Evolutionary conservation across 2,888 invertebrate genomes (phyloP).

Genomic region (Eilema griseolum): DNA sequence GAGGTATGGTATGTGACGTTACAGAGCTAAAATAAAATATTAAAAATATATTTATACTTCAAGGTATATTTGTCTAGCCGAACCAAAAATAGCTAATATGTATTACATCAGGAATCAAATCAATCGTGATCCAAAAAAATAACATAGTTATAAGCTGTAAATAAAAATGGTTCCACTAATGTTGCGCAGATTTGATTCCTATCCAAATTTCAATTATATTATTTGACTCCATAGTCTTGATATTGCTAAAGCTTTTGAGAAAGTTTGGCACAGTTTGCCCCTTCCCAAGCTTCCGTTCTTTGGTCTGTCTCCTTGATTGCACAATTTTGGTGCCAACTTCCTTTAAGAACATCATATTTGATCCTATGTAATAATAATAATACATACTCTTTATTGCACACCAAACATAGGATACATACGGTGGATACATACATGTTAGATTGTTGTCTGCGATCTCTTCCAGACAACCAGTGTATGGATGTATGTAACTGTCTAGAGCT

Average conservation of each 20-base stretch:
- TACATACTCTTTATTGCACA: too few relatives aligned
- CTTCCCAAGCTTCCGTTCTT: background rate
- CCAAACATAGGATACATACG: too few relatives aligned
- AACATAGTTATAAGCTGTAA: conserved; percentile 10
- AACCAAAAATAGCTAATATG: conserved; percentile 3
- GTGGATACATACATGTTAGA: too few relatives aligned
- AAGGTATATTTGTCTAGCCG: background rate
- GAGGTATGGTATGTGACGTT: too few relatives aligned
- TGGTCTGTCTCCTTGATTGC: background rate
- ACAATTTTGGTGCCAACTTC: background rate
- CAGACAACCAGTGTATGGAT: too few relatives aligned
- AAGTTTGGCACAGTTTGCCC: background rate
- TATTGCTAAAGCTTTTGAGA: background rate
- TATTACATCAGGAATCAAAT: conserved; percentile 14
- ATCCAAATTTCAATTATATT: conserved; percentile 16
- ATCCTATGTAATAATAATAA: background rate
- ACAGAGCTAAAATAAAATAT: too few relatives aligned
- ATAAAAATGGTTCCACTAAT: conserved; percentile 35
- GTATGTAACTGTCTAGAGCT: too few relatives aligned
- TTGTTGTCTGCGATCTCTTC: too few relatives aligned
- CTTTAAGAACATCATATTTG: background rate
- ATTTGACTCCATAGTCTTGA: background rate
- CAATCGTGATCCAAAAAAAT: conserved; percentile 30
- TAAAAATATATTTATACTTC: too few relatives aligned
- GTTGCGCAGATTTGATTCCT: conserved; percentile 24